Conservation (phyloP, 2,888 invertebrate genomes). For the Eulithis prunata region DNA sequence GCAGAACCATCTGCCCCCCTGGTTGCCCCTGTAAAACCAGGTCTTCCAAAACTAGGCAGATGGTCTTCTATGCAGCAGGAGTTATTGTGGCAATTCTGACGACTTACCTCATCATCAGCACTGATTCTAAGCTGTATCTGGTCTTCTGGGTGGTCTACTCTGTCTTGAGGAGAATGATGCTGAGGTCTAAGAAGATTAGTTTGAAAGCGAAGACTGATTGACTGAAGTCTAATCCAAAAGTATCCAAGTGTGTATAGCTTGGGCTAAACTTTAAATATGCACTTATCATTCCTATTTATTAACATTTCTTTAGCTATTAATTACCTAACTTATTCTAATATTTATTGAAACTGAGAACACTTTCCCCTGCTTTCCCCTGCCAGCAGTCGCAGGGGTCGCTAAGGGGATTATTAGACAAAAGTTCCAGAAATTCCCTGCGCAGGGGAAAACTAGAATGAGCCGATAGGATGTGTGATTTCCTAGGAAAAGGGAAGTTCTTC, state of each 20-base stretch:
- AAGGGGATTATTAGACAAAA: too few species aligned
- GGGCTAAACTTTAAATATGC: background rate
- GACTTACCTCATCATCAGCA: conserved; percentile 67
- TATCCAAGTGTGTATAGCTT: background rate
- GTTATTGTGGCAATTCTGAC: conserved; percentile 68
- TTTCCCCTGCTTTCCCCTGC: too few species aligned
- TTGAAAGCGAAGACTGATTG: conserved; percentile 27
- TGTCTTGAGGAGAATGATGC: conserved; percentile 65
- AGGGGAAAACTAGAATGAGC: too few species aligned
- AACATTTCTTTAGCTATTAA: too few species aligned
- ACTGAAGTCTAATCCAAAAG: background rate
- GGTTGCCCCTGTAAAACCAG: conserved; percentile 57
- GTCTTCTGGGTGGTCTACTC: conserved; percentile 75
- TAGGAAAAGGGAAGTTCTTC: too few species aligned
- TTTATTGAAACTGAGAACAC: too few species aligned
- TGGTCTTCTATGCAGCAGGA: conserved; percentile 63
- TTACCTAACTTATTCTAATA: too few species aligned
- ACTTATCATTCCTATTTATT: background rate
- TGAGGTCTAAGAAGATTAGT: conserved; percentile 47
- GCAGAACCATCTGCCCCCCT: conserved; percentile 55
- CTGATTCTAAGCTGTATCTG: conserved; percentile 71
- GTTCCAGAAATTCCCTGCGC: too few species aligned
- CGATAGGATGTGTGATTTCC: too few species aligned
- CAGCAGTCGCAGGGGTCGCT: too few species aligned
- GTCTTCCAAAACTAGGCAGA: conserved; percentile 27